Evolutionary conservation across 2,113 vertebrate species (phyloP).

Genomic region (Trichechus manatus): DNA sequence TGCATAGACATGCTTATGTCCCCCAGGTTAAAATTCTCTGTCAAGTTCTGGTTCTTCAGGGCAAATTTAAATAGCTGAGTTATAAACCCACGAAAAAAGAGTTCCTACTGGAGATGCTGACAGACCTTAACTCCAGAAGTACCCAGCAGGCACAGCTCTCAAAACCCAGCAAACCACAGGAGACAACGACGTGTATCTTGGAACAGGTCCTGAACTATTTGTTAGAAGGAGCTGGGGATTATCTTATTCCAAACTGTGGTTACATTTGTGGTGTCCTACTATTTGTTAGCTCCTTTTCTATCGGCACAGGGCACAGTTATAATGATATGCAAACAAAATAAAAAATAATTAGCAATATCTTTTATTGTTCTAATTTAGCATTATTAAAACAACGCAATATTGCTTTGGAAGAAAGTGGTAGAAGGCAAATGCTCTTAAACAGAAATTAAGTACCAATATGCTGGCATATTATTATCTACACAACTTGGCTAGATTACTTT

Average conservation of each 20-base stretch:
- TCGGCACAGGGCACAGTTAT: conserved; percentile 44
- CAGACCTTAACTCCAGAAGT: background rate
- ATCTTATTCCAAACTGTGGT: conserved; percentile 50
- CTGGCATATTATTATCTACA: conserved; percentile 46
- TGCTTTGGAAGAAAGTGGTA: conserved; percentile 67
- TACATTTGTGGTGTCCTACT: conserved; percentile 57
- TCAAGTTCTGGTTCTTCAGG: conserved; percentile 69
- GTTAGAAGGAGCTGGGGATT: conserved; percentile 57
- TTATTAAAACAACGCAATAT: conserved; percentile 73
- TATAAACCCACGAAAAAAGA: conserved; percentile 52
- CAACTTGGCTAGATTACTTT: background rate
- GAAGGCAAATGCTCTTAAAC: conserved; percentile 66
- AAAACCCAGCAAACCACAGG: background rate
- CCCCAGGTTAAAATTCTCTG: conserved; percentile 40
- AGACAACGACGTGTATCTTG: background rate
- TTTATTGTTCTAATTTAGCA: conserved; percentile 77
- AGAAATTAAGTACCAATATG: conserved; percentile 73
- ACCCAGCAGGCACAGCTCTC: conserved; percentile 6
- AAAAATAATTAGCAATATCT: conserved; percentile 67
- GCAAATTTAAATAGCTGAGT: conserved; percentile 62
- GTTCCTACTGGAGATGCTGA: conserved; percentile 58
- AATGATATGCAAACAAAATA: conserved; percentile 74
- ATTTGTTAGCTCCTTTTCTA: conserved; percentile 60
- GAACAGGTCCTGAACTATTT: conserved; percentile 36
- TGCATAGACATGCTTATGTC: background rate